A percentile compares a stretch with the other conserved stretches of the same genome.
These are phyloP conservation scores for Agrochola lychnidis DNA, from an alignment of 2,888 invertebrate species.

Conservation along the genomic window DNA sequence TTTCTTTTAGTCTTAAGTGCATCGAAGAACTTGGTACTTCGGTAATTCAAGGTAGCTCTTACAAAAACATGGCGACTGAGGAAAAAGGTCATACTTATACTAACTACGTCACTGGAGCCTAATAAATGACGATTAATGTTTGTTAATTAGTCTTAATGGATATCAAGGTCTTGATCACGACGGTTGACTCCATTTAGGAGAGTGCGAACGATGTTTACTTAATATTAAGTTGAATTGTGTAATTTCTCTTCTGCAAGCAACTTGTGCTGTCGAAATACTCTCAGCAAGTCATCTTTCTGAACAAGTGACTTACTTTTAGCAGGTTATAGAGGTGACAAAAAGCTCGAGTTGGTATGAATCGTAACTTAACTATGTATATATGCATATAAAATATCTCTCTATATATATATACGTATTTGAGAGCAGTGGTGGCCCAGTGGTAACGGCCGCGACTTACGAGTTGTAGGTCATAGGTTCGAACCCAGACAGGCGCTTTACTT, in stretches of 20 bases:
- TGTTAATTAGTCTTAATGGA: constrained; percentile 9
- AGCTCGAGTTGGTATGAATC: background rate
- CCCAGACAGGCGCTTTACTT: too few species aligned
- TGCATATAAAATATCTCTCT: too few species aligned
- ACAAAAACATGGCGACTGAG: background rate
- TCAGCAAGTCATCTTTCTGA: too few species aligned
- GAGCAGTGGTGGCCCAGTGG: too few species aligned
- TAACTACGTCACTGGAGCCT: background rate
- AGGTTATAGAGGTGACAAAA: background rate
- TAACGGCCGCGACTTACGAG: too few species aligned
- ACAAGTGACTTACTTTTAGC: background rate
- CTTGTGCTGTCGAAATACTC: background rate
- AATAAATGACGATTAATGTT: constrained; percentile 25
- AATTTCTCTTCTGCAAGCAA: background rate
- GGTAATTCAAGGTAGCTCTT: background rate
- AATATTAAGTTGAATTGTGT: background rate
- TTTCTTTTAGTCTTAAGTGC: too few species aligned
- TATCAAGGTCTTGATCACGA: background rate
- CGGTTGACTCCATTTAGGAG: constrained; percentile 8
- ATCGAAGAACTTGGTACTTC: background rate
- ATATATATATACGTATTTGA: too few species aligned
- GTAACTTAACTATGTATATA: too few species aligned
- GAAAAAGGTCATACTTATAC: background rate
- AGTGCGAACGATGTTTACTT: background rate
- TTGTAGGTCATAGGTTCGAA: too few species aligned